Percentiles rank a stretch among this genome's conserved stretches.
Evolutionary conservation across 2,888 invertebrate species (phyloP).

Genomic region (Troilus luridus): DNA sequence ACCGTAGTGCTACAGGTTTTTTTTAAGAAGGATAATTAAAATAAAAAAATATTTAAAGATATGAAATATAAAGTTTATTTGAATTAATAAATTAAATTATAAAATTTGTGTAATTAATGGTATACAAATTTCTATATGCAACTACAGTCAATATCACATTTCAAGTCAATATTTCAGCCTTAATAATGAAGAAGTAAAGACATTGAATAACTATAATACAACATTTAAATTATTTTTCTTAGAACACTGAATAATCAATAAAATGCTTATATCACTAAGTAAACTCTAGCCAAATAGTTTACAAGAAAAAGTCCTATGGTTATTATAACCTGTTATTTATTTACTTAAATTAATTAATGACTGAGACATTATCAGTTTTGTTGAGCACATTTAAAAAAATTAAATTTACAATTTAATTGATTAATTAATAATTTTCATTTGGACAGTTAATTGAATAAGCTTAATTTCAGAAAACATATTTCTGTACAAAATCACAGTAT

Average conservation of each 20-base stretch:
- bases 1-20: too few relatives aligned
- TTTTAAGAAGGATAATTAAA: not conserved
- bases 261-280: not conserved
- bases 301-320: not conserved
- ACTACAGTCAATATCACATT: slow-evolving; percentile 11
- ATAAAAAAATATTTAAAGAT: not conserved
- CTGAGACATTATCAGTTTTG: not conserved
- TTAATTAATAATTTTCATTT: too few relatives aligned
- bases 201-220: not conserved
- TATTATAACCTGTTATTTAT: not conserved
- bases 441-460: too few relatives aligned
- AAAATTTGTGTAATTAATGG: not conserved
- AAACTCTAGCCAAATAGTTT: not conserved
- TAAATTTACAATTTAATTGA: too few relatives aligned
- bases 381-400: not conserved
- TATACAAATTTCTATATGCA: not conserved
- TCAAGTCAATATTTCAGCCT: not conserved
- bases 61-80: not conserved
- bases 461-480: too few relatives aligned
- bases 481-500: too few relatives aligned
- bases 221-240: not conserved
- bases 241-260: not conserved
- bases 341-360: not conserved
- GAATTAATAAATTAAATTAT: not conserved
- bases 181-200: not conserved